These are phyloP conservation scores for Catharus bicknelli DNA, from an alignment of 2,113 vertebrate genomes.

Conservation along the genomic window DNA sequence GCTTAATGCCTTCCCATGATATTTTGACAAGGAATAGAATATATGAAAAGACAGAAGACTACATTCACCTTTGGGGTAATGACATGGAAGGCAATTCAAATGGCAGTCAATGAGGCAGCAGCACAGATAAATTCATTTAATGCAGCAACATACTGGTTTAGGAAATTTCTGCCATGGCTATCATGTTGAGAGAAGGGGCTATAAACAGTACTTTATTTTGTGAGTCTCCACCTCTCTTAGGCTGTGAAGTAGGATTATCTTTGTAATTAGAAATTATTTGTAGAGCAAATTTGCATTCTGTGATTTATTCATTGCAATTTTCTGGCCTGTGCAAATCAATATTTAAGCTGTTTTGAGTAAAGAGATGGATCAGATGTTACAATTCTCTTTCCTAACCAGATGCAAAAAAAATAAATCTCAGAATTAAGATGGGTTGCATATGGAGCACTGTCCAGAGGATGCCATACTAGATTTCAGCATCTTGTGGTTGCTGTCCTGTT, in stretches of 20 bases:
- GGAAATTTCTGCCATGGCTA: background rate
- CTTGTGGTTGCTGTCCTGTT: background rate
- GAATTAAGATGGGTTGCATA: background rate
- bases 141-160: background rate
- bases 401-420: background rate
- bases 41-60: background rate
- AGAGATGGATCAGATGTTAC: background rate
- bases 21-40: background rate
- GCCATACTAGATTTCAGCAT: background rate
- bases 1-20: constrained; percentile 1
- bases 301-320: background rate
- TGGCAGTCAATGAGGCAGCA: background rate
- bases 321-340: background rate
- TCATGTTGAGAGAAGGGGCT: background rate
- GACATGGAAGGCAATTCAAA: background rate
- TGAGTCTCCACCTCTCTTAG: background rate
- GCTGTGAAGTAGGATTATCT: background rate
- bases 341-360: background rate
- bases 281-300: background rate
- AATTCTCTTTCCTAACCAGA: background rate
- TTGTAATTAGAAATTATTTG: background rate
- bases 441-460: background rate
- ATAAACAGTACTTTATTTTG: background rate
- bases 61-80: background rate
- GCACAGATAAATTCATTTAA: background rate